A percentile compares a stretch with the other conserved stretches of the same genome.
Conservation (phyloP, 2,113 vertebrate genomes). For the Etheostoma cragini region DNA sequence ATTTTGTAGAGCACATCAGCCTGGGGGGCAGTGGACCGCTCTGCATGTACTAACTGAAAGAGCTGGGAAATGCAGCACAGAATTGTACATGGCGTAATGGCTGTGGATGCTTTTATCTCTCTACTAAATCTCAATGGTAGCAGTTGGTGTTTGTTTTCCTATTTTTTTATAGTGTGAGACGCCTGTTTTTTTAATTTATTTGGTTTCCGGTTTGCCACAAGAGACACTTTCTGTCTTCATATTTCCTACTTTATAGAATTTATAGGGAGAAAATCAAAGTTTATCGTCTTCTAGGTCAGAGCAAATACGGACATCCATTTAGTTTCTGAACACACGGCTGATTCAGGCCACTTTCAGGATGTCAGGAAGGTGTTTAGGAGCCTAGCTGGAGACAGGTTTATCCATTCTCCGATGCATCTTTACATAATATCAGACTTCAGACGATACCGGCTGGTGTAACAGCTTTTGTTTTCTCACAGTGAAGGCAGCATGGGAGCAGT, state of each 20-base stretch:
- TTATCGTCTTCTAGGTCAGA: slow-evolving; percentile 56
- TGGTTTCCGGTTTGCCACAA: slow-evolving; percentile 38
- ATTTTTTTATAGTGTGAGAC: slow-evolving; percentile 32
- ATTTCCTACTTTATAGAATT: slow-evolving; percentile 38
- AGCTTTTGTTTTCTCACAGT: not conserved
- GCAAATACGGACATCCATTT: slow-evolving; percentile 22
- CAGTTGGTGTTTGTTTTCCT: slow-evolving; percentile 12
- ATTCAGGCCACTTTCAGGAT: slow-evolving; percentile 11
- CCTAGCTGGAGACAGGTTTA: not conserved
- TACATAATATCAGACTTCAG: not conserved
- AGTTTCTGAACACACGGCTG: slow-evolving; percentile 4
- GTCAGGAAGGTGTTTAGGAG: slow-evolving; percentile 23
- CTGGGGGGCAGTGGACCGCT: slow-evolving; percentile 10
- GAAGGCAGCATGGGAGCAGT: not conserved
- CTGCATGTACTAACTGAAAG: slow-evolving; percentile 43
- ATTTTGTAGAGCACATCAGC: slow-evolving; percentile 49
- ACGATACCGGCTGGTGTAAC: not conserved
- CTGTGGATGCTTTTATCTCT: slow-evolving; percentile 62
- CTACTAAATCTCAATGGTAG: slow-evolving; percentile 60
- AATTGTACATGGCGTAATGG: slow-evolving; percentile 60
- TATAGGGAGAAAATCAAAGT: slow-evolving; percentile 15
- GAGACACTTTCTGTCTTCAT: slow-evolving; percentile 28
- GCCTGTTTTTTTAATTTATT: slow-evolving; percentile 55
- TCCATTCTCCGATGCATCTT: not conserved
- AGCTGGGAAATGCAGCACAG: slow-evolving; percentile 59